Conservation (phyloP, 2,888 invertebrate genomes). For the Germaria angustata region DNA sequence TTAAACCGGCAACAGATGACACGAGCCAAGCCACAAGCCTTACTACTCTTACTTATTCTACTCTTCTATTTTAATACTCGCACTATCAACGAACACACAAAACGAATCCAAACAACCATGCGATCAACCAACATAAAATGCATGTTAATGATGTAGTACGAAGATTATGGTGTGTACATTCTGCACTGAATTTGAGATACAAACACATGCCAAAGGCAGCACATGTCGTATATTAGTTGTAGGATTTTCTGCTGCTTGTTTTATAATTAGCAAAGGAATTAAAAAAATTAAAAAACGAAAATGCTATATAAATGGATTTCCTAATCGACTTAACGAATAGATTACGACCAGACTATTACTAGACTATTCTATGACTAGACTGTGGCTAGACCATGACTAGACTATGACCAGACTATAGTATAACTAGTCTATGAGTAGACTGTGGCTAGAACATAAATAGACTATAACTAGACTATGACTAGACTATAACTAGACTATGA, state of each 20-base stretch:
- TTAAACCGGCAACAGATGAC: constrained; percentile 67
- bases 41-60: constrained; percentile 21
- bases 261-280: neutral
- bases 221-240: constrained; percentile 47
- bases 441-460: too few species aligned
- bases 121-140: constrained; percentile 47
- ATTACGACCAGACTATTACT: too few species aligned
- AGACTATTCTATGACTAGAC: too few species aligned
- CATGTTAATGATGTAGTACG: constrained; percentile 52
- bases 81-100: constrained; percentile 9
- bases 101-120: constrained; percentile 13
- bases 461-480: too few species aligned
- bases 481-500: too few species aligned
- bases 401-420: too few species aligned
- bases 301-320: too few species aligned
- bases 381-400: too few species aligned
- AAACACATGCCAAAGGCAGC: constrained; percentile 1
- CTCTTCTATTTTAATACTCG: constrained; percentile 5
- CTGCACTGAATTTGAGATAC: constrained; percentile 28
- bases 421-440: too few species aligned
- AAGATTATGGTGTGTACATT: constrained; percentile 22
- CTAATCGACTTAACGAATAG: neutral
- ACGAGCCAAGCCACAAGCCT: constrained; percentile 66
- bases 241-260: neutral
- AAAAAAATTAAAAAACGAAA: neutral